Conservation (phyloP, 2,888 invertebrate genomes). For the Listrodromus nycthemerus region DNA sequence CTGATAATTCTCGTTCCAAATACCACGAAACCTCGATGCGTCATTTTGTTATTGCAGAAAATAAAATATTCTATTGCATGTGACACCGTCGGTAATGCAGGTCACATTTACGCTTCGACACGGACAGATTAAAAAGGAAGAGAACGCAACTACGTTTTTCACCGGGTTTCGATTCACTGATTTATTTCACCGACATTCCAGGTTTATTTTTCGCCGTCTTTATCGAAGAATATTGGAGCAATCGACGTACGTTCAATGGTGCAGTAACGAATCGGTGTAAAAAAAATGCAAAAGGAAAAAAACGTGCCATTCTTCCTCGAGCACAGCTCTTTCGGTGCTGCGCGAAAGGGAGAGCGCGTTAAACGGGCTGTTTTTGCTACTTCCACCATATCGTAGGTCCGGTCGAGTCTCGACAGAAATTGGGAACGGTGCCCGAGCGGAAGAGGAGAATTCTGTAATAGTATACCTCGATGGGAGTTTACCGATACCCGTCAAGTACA, state of each 20-base stretch:
- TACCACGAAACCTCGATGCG: background rate
- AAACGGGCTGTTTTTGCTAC: slow-evolving; percentile 26
- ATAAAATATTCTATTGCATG: background rate
- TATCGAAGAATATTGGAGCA: slow-evolving; percentile 42
- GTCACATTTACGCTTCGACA: background rate
- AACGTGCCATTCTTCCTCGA: slow-evolving; percentile 29
- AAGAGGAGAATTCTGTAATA: slow-evolving; percentile 39
- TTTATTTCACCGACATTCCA: slow-evolving; percentile 19
- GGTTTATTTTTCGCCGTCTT: slow-evolving; percentile 16
- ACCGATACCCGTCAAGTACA: slow-evolving; percentile 56
- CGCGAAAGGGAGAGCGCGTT: slow-evolving; percentile 36
- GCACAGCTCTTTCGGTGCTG: slow-evolving; percentile 4
- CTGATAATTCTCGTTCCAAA: slow-evolving; percentile 15
- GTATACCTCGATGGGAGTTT: slow-evolving; percentile 5
- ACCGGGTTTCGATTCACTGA: slow-evolving; percentile 17
- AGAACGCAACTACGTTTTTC: slow-evolving; percentile 13
- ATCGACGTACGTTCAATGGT: slow-evolving; percentile 47
- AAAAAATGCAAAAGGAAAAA: slow-evolving; percentile 6
- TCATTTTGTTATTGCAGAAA: background rate
- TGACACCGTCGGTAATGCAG: background rate
- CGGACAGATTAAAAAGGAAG: slow-evolving; percentile 1
- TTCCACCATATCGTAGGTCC: slow-evolving; percentile 34
- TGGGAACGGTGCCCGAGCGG: slow-evolving; percentile 16
- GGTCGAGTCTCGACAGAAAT: slow-evolving; percentile 51
- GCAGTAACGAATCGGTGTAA: slow-evolving; percentile 54